Conservation (phyloP, 2,113 vertebrate species). For the Propithecus coquereli region DNA sequence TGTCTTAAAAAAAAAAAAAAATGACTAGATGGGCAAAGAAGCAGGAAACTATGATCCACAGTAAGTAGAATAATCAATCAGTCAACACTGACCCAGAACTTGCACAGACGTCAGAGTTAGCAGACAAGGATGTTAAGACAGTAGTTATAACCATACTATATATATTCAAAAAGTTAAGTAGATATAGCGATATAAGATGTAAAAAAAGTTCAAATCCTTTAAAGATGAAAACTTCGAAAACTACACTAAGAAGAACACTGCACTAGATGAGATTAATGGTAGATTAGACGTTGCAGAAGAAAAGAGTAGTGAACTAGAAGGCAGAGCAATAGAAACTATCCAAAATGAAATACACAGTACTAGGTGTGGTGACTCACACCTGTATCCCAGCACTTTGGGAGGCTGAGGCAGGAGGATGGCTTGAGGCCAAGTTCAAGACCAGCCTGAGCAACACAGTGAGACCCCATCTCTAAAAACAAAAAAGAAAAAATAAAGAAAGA, state of each 20-base stretch:
- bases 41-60: background rate
- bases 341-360: background rate
- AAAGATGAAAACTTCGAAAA: background rate
- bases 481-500: too few species aligned
- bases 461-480: too few species aligned
- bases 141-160: background rate
- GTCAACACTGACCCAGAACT: background rate
- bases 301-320: background rate
- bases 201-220: background rate
- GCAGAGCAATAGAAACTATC: background rate
- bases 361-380: too few species aligned
- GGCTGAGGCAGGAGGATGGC: too few species aligned
- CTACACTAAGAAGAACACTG: background rate
- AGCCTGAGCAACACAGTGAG: too few species aligned
- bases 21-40: background rate
- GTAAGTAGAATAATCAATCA: background rate
- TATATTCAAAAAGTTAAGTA: background rate
- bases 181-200: background rate
- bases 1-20: too few species aligned
- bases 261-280: background rate
- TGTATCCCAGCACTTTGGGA: too few species aligned
- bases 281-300: background rate
- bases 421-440: too few species aligned
- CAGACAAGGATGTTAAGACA: background rate
- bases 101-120: background rate